A percentile compares a stretch with the other conserved stretches of the same genome.
Evolutionary conservation across 2,113 vertebrate genomes (phyloP).

Genomic region (Bos javanicus): DNA sequence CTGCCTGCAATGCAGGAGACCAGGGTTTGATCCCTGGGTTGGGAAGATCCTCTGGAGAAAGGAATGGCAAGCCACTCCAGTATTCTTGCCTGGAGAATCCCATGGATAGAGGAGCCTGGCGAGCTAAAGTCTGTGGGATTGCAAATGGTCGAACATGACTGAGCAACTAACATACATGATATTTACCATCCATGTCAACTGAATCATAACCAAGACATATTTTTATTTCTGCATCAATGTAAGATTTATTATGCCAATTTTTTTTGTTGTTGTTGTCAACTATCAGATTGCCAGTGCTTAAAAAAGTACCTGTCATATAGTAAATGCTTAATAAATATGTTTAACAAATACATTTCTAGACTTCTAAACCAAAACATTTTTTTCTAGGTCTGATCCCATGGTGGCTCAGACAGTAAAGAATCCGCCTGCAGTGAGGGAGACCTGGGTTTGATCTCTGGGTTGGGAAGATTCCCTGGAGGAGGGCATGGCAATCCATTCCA

Average conservation of each 20-base stretch:
- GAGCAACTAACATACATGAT: background rate
- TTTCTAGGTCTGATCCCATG: background rate
- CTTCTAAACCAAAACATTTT: background rate
- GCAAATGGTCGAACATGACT: rapidly evolving
- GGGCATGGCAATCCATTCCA: background rate
- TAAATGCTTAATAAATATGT: background rate
- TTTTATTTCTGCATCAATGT: background rate
- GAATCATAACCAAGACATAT: background rate
- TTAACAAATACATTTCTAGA: background rate
- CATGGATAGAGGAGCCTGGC: background rate
- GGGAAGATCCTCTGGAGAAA: background rate
- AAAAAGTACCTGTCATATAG: background rate
- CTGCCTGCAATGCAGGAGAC: background rate
- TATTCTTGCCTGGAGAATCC: background rate
- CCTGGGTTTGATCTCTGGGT: background rate
- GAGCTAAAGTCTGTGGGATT: background rate
- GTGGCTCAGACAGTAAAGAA: background rate
- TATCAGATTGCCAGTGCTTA: background rate
- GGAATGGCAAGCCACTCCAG: background rate
- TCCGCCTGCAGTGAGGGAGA: background rate
- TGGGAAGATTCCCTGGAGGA: background rate
- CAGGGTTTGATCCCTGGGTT: background rate
- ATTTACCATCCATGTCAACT: background rate
- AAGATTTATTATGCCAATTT: background rate
- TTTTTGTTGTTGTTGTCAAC: background rate